Conservation (phyloP, 2,797 vertebrate species). For the Coracias cyanogaster region DNA sequence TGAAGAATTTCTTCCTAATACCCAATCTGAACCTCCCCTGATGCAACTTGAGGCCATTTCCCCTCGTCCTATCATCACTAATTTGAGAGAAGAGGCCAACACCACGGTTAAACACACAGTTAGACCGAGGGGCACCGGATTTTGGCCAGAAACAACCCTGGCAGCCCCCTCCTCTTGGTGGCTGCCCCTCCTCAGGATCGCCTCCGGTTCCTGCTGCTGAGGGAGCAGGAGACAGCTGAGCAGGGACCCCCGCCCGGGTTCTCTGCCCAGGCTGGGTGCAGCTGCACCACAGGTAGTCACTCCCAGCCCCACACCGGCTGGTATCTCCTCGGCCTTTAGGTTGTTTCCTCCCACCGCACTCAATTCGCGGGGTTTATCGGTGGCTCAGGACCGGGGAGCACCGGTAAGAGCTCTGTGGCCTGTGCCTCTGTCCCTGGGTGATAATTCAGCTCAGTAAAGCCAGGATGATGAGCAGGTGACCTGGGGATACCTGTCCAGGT, state of each 20-base stretch:
- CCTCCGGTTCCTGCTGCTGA: background rate
- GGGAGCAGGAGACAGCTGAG: background rate
- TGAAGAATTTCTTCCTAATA: too few relatives aligned
- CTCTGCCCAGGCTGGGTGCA: background rate
- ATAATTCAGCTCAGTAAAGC: background rate
- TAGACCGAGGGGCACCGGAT: background rate
- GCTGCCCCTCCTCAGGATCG: background rate
- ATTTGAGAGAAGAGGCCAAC: too few relatives aligned
- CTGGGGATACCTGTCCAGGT: background rate
- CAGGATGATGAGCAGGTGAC: background rate
- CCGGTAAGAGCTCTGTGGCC: background rate
- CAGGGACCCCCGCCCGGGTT: background rate
- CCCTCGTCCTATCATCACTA: too few relatives aligned
- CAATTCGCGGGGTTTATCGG: background rate
- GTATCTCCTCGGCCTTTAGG: background rate
- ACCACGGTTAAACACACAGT: too few relatives aligned
- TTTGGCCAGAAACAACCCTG: background rate
- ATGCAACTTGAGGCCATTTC: too few relatives aligned
- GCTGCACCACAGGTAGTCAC: accelerated
- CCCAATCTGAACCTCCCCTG: too few relatives aligned
- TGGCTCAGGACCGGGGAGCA: background rate
- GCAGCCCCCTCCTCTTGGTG: background rate
- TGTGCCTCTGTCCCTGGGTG: background rate
- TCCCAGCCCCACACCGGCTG: background rate
- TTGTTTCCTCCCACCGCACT: background rate